Evolutionary conservation across 2,888 invertebrate genomes (phyloP).

Genomic region (Scrobipalpa costella): DNA sequence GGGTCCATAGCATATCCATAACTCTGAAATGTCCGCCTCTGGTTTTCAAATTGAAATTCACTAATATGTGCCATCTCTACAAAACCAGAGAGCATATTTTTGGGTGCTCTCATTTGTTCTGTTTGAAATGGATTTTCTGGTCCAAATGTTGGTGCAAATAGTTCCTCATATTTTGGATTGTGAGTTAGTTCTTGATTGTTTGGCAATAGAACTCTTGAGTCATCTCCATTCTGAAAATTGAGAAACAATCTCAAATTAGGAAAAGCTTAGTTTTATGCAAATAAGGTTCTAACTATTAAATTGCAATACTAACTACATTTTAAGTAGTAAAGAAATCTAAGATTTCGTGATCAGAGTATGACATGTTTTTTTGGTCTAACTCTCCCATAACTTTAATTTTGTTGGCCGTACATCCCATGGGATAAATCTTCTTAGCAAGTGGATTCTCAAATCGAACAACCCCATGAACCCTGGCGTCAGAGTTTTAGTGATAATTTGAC

Average conservation of each 20-base stretch:
- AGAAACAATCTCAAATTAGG: constrained; percentile 1
- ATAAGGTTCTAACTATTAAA: no score
- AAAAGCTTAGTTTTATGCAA: not conserved
- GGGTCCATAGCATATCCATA: constrained; percentile 98
- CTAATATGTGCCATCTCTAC: constrained; percentile 97
- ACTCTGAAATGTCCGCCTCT: constrained; percentile 95
- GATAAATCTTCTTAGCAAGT: no score
- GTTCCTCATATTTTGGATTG: constrained; percentile 97
- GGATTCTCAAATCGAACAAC: no score
- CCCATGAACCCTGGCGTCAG: no score
- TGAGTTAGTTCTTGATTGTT: constrained; percentile 91
- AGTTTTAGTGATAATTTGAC: no score
- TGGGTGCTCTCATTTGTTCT: constrained; percentile 91
- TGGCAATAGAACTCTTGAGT: constrained; percentile 87
- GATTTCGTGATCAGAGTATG: no score
- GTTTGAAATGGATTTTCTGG: constrained; percentile 97
- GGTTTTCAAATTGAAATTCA: constrained; percentile 98
- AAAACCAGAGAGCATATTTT: constrained; percentile 96
- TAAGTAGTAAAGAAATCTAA: no score
- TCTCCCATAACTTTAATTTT: no score
- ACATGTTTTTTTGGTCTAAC: no score
- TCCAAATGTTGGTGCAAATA: constrained; percentile 95
- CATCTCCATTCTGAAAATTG: constrained; percentile 84
- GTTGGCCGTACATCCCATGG: no score
- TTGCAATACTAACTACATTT: no score